phyloP scores from a whole-genome alignment of 2,797 vertebrate species.

The Chelonia mydas region DNA sequence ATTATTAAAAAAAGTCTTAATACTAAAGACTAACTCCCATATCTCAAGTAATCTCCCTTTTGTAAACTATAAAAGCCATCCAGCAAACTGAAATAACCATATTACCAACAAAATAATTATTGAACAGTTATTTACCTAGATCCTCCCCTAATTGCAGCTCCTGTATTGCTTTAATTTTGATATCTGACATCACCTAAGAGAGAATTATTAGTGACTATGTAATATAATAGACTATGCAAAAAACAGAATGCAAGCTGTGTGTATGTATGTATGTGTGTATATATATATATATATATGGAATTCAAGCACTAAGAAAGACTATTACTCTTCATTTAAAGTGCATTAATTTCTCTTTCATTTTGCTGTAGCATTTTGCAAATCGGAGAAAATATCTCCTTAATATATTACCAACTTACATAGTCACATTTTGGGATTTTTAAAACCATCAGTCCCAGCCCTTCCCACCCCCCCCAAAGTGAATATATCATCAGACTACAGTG shows the following conservation, averaged over 20 bases:
- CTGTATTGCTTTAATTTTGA: slow-evolving; percentile 89
- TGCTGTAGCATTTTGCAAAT: neutral
- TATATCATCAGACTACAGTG: neutral
- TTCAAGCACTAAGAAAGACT: neutral
- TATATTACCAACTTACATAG: neutral
- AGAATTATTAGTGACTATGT: slow-evolving; percentile 44
- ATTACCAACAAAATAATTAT: neutral
- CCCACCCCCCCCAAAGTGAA: neutral
- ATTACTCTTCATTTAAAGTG: neutral
- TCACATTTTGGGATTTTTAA: neutral
- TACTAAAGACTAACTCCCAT: neutral
- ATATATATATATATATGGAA: neutral
- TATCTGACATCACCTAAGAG: slow-evolving; percentile 88
- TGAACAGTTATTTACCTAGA: slow-evolving; percentile 69
- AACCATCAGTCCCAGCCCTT: neutral
- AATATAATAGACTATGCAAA: neutral
- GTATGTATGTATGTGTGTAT: neutral
- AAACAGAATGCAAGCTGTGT: neutral
- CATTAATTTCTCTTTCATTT: neutral
- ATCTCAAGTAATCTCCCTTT: slow-evolving; percentile 28
- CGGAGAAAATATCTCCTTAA: neutral
- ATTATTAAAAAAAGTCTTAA: neutral
- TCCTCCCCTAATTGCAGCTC: slow-evolving; percentile 84
- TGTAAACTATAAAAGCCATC: slow-evolving; percentile 56
- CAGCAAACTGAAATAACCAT: neutral